Evolutionary conservation across 2,888 invertebrate genomes (phyloP), one percentile per base, ranked within the genome.

Genomic region (Zygaena filipendulae): DNA sequence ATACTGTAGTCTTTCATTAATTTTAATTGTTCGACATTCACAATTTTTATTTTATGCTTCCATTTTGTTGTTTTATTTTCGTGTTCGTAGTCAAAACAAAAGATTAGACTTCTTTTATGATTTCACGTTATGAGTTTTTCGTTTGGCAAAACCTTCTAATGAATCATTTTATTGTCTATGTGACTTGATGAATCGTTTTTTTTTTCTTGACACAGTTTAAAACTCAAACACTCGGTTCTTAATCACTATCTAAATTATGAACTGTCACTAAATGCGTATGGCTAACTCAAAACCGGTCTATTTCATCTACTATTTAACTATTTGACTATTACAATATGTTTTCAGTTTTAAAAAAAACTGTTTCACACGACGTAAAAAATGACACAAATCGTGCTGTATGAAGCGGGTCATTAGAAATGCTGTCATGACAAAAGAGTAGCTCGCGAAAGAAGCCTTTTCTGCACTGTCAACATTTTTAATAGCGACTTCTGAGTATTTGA

Each of bases 281-380:
- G 59, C 77, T 74, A 77, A 77, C 57, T 49, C 54, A 77, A 72
- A 77, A 67, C 77, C 72, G 72, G 77, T 61, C 66, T 77, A 75
- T 75, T 71, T 70, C 48, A 43, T 47, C 74, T 75, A 75, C 62
- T 58, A 59, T 59, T 66, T 47, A 62, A 53, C 71, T 74, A 75
- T 72, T 68, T 70, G 60, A 69, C 72, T 75, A 75, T 71, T 64
- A 52, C 40, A 42, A 51, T 53, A 50, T 56, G 56, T 48, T 45
- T 43, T 43, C 33, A 25, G 37, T 51, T 48, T 45, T 45, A 42
- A 45, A 43, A 50, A 52, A 51, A 50, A 33, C 41, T 35, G 21
- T 37, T 49, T 52, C 49, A 58, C 59, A 53, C 50, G 42, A 49
- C n/a, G 47, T 40, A 34, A 37, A 32, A 36, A 48, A 69, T 64